These are phyloP conservation scores for Hydrotaea diabolus DNA, from an alignment of 2,888 invertebrate species.

Conservation along the genomic window DNA sequence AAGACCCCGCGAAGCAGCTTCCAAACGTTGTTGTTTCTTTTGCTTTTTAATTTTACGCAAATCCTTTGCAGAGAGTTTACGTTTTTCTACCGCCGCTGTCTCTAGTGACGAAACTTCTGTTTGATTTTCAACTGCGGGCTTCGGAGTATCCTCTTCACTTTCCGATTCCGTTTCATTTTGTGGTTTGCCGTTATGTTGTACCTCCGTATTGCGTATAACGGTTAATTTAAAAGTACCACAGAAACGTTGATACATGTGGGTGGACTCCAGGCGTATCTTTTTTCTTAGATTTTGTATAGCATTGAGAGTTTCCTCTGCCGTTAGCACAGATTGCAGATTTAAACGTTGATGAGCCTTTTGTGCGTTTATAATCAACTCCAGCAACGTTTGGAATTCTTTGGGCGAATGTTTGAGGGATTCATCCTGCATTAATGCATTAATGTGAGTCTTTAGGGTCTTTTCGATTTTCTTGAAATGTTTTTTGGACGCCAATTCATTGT, in stretches of 20 bases:
- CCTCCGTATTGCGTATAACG: conserved; percentile 67
- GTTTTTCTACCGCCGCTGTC: conserved; percentile 52
- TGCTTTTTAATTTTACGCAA: conserved; percentile 73
- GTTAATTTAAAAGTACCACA: conserved; percentile 71
- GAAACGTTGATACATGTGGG: conserved; percentile 71
- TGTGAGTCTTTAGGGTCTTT: conserved; percentile 67
- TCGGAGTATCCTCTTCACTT: conserved; percentile 35
- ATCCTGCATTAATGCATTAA: conserved; percentile 60
- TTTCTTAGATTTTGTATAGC: conserved; percentile 71
- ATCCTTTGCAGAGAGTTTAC: conserved; percentile 59
- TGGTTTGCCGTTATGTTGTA: conserved; percentile 41
- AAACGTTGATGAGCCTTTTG: conserved; percentile 70
- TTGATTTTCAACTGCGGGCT: neutral
- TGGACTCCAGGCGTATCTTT: conserved; percentile 70
- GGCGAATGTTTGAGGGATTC: conserved; percentile 66
- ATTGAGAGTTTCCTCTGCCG: conserved; percentile 54
- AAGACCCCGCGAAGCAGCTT: conserved; percentile 72
- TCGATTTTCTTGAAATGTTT: conserved; percentile 71
- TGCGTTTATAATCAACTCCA: conserved; percentile 70
- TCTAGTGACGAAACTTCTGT: conserved; percentile 22
- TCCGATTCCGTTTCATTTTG: conserved; percentile 23
- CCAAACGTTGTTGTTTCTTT: conserved; percentile 74
- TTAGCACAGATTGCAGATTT: conserved; percentile 49
- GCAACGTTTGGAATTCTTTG: conserved; percentile 72
- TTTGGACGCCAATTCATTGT: conserved; percentile 67